These are phyloP conservation scores for Scaptomyza polygonia DNA, from an alignment of 2,888 invertebrate species.

Conservation along the genomic window DNA sequence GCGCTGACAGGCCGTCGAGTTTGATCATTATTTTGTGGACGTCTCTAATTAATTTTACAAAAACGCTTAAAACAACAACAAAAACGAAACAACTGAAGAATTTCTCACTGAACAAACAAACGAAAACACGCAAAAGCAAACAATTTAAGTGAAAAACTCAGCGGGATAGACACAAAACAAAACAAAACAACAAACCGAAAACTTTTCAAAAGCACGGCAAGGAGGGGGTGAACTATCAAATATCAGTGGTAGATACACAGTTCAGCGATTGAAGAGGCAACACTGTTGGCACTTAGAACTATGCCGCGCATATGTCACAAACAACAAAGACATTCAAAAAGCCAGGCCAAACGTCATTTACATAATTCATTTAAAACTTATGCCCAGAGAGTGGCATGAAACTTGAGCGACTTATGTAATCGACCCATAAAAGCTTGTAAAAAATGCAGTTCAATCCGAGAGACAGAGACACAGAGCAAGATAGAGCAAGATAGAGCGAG, in stretches of 20 bases:
- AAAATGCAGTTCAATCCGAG: conserved; percentile 41
- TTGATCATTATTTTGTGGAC: conserved; percentile 29
- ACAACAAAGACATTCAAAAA: conserved; percentile 36
- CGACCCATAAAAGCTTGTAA: conserved; percentile 47
- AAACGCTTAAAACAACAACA: conserved; percentile 8
- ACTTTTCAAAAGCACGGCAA: conserved; percentile 5
- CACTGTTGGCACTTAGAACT: conserved; percentile 50
- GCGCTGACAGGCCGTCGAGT: conserved; percentile 37
- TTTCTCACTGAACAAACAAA: conserved; percentile 47
- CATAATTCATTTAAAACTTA: conserved; percentile 62
- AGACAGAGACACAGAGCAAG: neutral
- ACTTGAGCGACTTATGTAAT: conserved; percentile 57
- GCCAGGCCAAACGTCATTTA: conserved; percentile 45
- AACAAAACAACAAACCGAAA: no score
- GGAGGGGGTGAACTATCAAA: conserved; percentile 34
- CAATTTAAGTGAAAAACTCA: conserved; percentile 52
- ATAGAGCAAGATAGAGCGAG: neutral
- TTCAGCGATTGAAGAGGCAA: conserved; percentile 16
- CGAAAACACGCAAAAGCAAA: conserved; percentile 38
- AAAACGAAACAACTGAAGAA: conserved; percentile 35
- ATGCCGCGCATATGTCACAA: conserved; percentile 48
- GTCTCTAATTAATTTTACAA: conserved; percentile 35
- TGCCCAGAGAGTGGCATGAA: conserved; percentile 23
- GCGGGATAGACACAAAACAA: conserved; percentile 25
- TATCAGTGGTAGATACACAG: conserved; percentile 30